A percentile compares a stretch with the other conserved stretches of the same genome.
These are phyloP conservation scores for Gambusia yucatana DNA, from an alignment of 2,797 vertebrate genomes.

Conservation along the genomic window DNA sequence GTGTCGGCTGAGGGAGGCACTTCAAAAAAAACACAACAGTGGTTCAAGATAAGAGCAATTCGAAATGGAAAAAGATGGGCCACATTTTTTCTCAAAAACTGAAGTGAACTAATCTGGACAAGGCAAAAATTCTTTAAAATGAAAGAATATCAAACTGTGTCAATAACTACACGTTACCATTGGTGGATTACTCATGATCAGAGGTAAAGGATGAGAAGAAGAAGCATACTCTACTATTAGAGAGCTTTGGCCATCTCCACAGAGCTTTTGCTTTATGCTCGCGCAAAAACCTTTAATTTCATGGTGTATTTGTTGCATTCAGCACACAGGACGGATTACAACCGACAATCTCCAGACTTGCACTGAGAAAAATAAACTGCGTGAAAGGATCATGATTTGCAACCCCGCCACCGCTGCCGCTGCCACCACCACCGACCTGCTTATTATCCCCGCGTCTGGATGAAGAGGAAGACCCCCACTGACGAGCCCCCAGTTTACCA, in stretches of 20 bases:
- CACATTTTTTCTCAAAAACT: slow-evolving; percentile 13
- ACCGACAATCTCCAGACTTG: slow-evolving; percentile 75
- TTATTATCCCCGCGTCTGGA: slow-evolving; percentile 56
- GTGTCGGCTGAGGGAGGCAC: slow-evolving; percentile 26
- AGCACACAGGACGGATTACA: slow-evolving; percentile 81
- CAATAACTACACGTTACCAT: slow-evolving; percentile 15
- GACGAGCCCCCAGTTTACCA: slow-evolving; percentile 75
- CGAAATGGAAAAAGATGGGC: slow-evolving; percentile 21
- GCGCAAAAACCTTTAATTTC: slow-evolving; percentile 85
- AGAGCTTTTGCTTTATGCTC: slow-evolving; percentile 69
- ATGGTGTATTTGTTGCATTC: slow-evolving; percentile 85
- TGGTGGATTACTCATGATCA: slow-evolving; percentile 34
- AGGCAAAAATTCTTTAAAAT: background rate
- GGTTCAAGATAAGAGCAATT: slow-evolving; percentile 38
- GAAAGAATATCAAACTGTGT: slow-evolving; percentile 20
- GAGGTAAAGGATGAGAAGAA: slow-evolving; percentile 11
- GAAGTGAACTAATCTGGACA: background rate
- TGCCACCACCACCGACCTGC: slow-evolving; percentile 42
- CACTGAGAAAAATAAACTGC: slow-evolving; percentile 69
- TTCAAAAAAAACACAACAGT: slow-evolving; percentile 54
- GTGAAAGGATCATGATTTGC: slow-evolving; percentile 72
- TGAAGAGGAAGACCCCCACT: slow-evolving; percentile 72
- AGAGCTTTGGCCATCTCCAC: slow-evolving; percentile 66
- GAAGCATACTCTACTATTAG: slow-evolving; percentile 16
- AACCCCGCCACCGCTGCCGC: slow-evolving; percentile 1